Conservation (phyloP, 2,797 vertebrate genomes). For the Macropodus opercularis region DNA sequence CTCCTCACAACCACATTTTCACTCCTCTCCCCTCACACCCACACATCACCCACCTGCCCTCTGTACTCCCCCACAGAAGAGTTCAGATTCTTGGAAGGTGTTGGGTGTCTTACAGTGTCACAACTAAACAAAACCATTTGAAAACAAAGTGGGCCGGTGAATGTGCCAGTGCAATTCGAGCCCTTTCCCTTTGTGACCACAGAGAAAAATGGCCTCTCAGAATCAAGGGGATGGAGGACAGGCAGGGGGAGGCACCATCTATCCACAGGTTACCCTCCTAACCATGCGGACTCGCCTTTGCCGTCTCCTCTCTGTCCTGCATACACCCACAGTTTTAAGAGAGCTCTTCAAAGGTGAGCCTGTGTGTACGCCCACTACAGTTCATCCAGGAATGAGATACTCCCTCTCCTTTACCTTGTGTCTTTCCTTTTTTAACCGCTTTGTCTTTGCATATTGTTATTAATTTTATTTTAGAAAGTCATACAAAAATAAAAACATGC, state of each 20-base stretch:
- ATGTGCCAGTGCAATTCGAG: constrained; percentile 82
- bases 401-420: constrained; percentile 19
- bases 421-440: constrained; percentile 15
- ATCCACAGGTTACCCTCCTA: constrained; percentile 74
- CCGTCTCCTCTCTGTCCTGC: constrained; percentile 51
- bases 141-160: constrained; percentile 87
- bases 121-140: constrained; percentile 91
- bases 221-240: constrained; percentile 70
- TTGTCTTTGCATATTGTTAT: constrained; percentile 16
- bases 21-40: constrained; percentile 38
- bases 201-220: constrained; percentile 82
- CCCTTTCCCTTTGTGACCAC: constrained; percentile 75
- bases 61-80: constrained; percentile 71
- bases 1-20: constrained; percentile 14
- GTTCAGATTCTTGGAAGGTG: constrained; percentile 85
- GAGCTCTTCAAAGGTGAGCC: constrained; percentile 82
- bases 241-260: constrained; percentile 75
- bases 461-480: too few relatives aligned
- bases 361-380: constrained; percentile 70
- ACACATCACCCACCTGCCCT: constrained; percentile 70
- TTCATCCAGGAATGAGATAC: constrained; percentile 57
- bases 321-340: constrained; percentile 73
- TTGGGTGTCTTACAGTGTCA: constrained; percentile 88
- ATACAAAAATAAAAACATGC: too few relatives aligned
- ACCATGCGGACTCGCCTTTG: constrained; percentile 52